Conservation (phyloP, 2,113 vertebrate genomes). For the Crypturellus undulatus region DNA sequence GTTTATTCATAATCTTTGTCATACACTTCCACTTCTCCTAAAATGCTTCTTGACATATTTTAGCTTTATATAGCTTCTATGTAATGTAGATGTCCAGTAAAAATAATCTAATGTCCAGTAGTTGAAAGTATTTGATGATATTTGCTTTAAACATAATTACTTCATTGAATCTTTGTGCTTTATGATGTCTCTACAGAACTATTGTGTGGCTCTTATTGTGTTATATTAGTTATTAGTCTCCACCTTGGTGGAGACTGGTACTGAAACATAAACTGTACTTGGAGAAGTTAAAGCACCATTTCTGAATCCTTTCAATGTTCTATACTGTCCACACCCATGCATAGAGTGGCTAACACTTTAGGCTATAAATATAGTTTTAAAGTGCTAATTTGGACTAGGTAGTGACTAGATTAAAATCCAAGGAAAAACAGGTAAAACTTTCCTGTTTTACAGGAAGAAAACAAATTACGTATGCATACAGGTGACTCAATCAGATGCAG, state of each 20-base stretch:
- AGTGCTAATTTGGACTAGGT: accelerated
- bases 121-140: background rate
- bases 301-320: background rate
- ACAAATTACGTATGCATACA: background rate
- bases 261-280: accelerated
- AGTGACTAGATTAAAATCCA: background rate
- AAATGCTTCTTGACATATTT: background rate
- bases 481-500: background rate
- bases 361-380: accelerated
- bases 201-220: no score
- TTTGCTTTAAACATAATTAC: background rate
- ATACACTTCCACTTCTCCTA: background rate
- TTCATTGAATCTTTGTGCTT: background rate
- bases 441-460: background rate
- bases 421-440: background rate
- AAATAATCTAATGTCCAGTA: background rate
- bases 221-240: background rate
- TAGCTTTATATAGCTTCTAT: background rate
- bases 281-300: accelerated
- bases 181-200: background rate
- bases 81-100: background rate
- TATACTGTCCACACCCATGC: background rate
- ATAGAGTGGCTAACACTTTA: background rate
- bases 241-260: background rate
- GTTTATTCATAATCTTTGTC: conserved; percentile 44